These are phyloP conservation scores for Bradypodion pumilum DNA, from an alignment of 2,797 vertebrate species.

Conservation along the genomic window DNA sequence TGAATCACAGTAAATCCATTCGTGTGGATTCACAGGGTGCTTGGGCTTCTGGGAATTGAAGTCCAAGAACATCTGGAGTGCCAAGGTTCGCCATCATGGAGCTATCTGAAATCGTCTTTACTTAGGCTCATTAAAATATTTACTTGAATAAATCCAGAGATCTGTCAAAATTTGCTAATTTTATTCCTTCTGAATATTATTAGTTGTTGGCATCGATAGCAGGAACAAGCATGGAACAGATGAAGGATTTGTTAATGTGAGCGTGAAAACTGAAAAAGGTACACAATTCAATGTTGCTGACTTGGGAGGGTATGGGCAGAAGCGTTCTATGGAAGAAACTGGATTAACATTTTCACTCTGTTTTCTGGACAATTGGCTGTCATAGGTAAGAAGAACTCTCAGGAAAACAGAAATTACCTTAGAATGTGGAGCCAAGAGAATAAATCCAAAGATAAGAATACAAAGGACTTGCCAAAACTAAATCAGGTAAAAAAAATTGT, in stretches of 20 bases:
- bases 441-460: constrained; percentile 84
- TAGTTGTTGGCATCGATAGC: constrained; percentile 83
- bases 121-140: background rate
- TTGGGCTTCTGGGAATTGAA: no score
- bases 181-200: constrained; percentile 37
- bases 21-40: no score
- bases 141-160: background rate
- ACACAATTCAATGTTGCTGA: constrained; percentile 32
- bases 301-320: background rate
- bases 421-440: constrained; percentile 92
- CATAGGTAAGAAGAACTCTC: constrained; percentile 85
- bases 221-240: constrained; percentile 84
- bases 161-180: constrained; percentile 36
- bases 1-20: no score
- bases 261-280: constrained; percentile 94
- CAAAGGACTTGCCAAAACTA: constrained; percentile 90
- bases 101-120: background rate
- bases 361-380: constrained; percentile 50
- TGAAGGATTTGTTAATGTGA: constrained; percentile 92
- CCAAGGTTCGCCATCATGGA: no score
- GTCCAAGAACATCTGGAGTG: no score
- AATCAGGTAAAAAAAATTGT: constrained; percentile 87
- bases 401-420: constrained; percentile 91
- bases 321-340: constrained; percentile 31
- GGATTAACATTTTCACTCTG: constrained; percentile 1